These are phyloP conservation scores for Trachymyrmex septentrionalis DNA, from an alignment of 1,140 invertebrate genomes.

Conservation along the genomic window DNA sequence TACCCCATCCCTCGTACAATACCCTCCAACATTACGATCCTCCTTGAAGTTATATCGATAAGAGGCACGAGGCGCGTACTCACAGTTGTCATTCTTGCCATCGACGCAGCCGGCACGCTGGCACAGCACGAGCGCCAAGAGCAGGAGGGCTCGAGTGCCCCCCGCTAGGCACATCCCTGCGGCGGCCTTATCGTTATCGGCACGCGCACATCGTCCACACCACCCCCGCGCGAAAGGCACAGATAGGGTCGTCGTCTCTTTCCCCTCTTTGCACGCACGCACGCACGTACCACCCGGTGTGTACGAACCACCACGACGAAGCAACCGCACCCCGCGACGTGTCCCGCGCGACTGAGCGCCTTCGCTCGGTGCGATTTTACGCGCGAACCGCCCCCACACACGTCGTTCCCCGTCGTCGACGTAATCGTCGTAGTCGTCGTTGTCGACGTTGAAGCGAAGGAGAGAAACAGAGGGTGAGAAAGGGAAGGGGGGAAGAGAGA, in stretches of 20 bases:
- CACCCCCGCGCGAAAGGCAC: constrained; percentile 41
- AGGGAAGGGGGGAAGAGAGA: too few species aligned
- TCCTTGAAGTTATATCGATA: constrained; percentile 14
- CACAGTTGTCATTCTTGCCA: constrained; percentile 72
- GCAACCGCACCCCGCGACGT: constrained; percentile 72
- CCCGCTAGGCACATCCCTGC: constrained; percentile 59
- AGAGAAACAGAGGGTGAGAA: not conserved
- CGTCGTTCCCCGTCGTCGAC: constrained; percentile 2
- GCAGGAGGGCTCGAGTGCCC: constrained; percentile 56
- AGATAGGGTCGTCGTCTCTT: constrained; percentile 26
- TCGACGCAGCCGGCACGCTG: constrained; percentile 50
- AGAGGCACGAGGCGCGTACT: constrained; percentile 49
- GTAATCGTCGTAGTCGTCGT: constrained; percentile 14
- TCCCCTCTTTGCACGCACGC: not conserved
- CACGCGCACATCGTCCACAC: constrained; percentile 53
- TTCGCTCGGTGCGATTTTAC: constrained; percentile 70
- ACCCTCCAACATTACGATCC: not conserved
- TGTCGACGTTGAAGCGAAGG: constrained; percentile 34
- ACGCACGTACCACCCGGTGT: not conserved
- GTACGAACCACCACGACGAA: constrained; percentile 31
- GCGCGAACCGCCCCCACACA: constrained; percentile 69
- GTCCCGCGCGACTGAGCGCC: constrained; percentile 71
- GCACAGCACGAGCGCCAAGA: constrained; percentile 67
- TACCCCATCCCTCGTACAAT: not conserved
- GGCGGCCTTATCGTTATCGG: constrained; percentile 46